These are phyloP conservation scores for Maniola jurtina DNA, from an alignment of 1,140 invertebrate species.

Conservation along the genomic window DNA sequence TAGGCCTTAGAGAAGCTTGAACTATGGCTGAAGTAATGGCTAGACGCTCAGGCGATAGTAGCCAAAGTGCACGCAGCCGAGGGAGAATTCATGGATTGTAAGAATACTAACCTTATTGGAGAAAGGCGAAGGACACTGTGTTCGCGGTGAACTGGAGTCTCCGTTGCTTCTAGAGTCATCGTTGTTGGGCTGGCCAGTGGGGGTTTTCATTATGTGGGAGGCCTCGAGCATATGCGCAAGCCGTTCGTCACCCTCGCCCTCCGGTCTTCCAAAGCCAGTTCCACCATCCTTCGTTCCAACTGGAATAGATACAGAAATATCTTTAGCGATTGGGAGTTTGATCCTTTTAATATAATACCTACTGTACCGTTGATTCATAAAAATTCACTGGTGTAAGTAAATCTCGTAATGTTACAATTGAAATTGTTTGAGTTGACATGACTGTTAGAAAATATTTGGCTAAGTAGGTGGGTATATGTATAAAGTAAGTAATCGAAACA, in stretches of 20 bases:
- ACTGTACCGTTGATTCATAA: background rate
- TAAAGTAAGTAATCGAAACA: background rate
- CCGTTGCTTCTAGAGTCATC: slow-evolving; percentile 86
- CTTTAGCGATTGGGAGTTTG: too few relatives aligned
- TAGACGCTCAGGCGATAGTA: too few relatives aligned
- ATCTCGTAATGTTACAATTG: too few relatives aligned
- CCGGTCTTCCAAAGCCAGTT: slow-evolving; percentile 83
- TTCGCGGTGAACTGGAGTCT: slow-evolving; percentile 89
- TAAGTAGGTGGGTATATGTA: too few relatives aligned
- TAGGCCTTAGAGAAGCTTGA: too few relatives aligned
- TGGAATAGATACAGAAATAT: slow-evolving; percentile 52
- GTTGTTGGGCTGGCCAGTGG: slow-evolving; percentile 59
- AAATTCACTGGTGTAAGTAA: background rate
- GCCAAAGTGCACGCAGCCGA: background rate
- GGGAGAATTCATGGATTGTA: background rate
- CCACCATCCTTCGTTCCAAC: slow-evolving; percentile 89
- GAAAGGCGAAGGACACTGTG: slow-evolving; percentile 87
- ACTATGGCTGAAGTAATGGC: too few relatives aligned
- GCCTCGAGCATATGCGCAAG: slow-evolving; percentile 97
- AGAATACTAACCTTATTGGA: slow-evolving; percentile 78
- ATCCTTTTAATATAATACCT: too few relatives aligned
- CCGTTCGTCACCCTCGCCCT: slow-evolving; percentile 93
- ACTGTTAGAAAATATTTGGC: too few relatives aligned
- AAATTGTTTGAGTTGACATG: too few relatives aligned
- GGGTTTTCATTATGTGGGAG: slow-evolving; percentile 84